Evolutionary conservation across 1,140 invertebrate species (phyloP).

Genomic region (Macrocentrus cingulum): DNA sequence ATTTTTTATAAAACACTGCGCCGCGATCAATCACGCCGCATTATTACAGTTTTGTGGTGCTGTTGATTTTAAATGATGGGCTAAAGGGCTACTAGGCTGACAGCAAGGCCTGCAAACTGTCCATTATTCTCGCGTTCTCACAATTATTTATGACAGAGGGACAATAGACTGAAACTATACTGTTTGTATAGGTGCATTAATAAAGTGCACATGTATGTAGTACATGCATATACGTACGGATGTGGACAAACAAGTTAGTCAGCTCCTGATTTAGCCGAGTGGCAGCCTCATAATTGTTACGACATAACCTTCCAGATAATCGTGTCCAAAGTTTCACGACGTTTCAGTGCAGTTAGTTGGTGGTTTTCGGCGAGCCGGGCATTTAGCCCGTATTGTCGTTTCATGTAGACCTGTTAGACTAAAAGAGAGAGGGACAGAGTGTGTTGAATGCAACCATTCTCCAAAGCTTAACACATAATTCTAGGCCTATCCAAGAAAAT

Average conservation of each 20-base stretch:
- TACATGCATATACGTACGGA: not conserved
- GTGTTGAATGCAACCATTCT: constrained; percentile 37
- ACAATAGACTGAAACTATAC: not conserved
- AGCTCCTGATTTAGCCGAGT: constrained; percentile 34
- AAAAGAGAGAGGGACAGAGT: constrained; percentile 34
- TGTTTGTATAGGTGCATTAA: no score
- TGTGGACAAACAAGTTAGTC: constrained; percentile 13
- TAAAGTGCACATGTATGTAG: no score
- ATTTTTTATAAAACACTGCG: no score
- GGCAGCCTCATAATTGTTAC: constrained; percentile 59
- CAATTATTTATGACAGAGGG: constrained; percentile 2
- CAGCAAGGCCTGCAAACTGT: not conserved
- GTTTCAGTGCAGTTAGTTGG: constrained; percentile 55
- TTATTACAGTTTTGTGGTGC: no score
- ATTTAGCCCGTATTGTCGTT: constrained; percentile 58
- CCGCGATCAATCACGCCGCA: no score
- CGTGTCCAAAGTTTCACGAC: constrained; percentile 57
- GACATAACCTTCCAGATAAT: constrained; percentile 58
- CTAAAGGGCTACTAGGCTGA: not conserved
- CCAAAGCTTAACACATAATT: constrained; percentile 27
- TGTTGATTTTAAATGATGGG: no score
- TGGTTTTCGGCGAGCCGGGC: constrained; percentile 44
- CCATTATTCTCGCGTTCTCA: not conserved
- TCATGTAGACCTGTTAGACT: no score
- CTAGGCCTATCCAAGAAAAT: no score